phyloP scores from a whole-genome alignment of 2,113 vertebrate genomes.

The Bubo scandiacus region DNA sequence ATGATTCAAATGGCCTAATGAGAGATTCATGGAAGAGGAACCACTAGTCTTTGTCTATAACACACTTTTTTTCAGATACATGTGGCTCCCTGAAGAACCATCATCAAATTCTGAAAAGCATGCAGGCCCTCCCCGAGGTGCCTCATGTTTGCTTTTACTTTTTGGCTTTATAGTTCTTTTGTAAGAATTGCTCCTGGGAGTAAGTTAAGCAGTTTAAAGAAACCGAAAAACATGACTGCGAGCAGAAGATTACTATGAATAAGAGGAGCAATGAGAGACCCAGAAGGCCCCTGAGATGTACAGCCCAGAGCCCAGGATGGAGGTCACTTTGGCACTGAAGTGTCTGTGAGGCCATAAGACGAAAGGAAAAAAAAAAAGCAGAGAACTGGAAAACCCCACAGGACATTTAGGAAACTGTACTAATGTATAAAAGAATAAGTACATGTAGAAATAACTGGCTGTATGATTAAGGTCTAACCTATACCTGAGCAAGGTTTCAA shows the following conservation, averaged over 20 bases:
- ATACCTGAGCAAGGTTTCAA: not conserved
- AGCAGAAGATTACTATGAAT: not conserved
- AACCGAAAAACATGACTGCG: not conserved
- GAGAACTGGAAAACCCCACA: not conserved
- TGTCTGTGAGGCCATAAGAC: not conserved
- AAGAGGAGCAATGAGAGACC: not conserved
- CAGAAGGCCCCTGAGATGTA: not conserved
- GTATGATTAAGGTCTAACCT: not conserved
- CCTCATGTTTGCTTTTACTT: not conserved
- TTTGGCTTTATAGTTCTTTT: not conserved
- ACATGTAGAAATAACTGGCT: not conserved
- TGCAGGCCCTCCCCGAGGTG: accelerated
- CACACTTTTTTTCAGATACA: not conserved
- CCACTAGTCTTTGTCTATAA: not conserved
- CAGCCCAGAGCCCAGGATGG: not conserved
- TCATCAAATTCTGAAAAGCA: not conserved
- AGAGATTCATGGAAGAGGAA: not conserved
- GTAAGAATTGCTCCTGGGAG: not conserved
- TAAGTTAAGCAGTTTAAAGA: not conserved
- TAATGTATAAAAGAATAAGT: not conserved
- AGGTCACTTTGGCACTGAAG: not conserved
- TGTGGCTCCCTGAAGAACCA: not conserved
- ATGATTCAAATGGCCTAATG: not conserved
- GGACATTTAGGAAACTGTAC: not conserved
- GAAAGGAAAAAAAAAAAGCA: not conserved